Evolutionary conservation across 2,888 invertebrate species (phyloP).

Genomic region (Halocaridina rubra): DNA sequence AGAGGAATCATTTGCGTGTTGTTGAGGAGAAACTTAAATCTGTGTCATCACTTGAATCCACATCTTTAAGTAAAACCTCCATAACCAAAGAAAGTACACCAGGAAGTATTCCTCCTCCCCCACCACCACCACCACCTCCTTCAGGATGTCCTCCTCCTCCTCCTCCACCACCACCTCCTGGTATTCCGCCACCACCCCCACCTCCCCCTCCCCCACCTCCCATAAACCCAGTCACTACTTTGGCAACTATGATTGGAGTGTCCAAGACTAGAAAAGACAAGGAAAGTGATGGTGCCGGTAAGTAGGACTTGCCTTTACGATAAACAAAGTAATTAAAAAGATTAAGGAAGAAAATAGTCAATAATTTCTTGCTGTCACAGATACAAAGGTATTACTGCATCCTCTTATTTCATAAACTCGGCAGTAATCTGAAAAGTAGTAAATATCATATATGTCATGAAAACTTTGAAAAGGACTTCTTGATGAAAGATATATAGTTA

Average conservation of each 20-base stretch:
- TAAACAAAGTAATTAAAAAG: slow-evolving; percentile 60
- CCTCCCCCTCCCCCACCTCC: slow-evolving; percentile 27
- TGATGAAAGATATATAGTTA: no score
- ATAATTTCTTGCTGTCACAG: no score
- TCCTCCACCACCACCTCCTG: slow-evolving; percentile 65
- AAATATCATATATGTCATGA: no score
- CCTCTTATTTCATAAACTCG: no score
- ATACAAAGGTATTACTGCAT: no score
- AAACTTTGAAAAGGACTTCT: no score
- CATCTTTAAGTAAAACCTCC: background rate
- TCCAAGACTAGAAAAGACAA: slow-evolving; percentile 73
- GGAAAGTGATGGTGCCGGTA: slow-evolving; percentile 69
- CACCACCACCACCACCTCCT: slow-evolving; percentile 17
- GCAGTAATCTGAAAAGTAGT: no score
- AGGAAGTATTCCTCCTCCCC: background rate
- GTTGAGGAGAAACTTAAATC: no score
- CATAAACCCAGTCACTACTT: slow-evolving; percentile 63
- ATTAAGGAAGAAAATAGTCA: background rate
- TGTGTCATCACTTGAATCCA: background rate
- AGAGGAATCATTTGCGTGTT: no score
- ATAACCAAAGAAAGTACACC: background rate
- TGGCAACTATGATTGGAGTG: slow-evolving; percentile 71
- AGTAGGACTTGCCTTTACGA: no score
- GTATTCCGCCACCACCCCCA: slow-evolving; percentile 62
- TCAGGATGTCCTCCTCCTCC: slow-evolving; percentile 67